Conservation (phyloP, 2,888 invertebrate genomes). For the Amphiduros pacificus region DNA sequence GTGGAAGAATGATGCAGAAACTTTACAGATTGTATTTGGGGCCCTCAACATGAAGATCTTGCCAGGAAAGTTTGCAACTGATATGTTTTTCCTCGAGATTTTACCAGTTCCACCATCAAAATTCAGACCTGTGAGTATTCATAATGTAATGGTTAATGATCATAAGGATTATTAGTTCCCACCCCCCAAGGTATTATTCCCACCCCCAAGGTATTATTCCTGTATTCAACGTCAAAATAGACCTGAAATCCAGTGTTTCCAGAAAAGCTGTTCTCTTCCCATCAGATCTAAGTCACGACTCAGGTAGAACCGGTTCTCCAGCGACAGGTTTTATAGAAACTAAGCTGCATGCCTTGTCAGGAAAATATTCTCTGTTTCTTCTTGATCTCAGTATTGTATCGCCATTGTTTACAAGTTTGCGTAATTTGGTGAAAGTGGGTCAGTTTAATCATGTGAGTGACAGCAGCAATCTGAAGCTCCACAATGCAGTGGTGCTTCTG, state of each 20-base stretch:
- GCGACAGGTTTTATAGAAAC: too few species aligned
- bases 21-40: conserved; percentile 62
- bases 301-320: too few species aligned
- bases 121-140: conserved; percentile 72
- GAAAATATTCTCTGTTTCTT: too few species aligned
- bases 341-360: too few species aligned
- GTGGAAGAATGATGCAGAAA: conserved; percentile 66
- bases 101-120: conserved; percentile 85
- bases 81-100: conserved; percentile 83
- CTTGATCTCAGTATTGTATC: too few species aligned
- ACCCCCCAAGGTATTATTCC: background rate
- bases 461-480: too few species aligned
- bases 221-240: background rate
- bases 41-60: conserved; percentile 31
- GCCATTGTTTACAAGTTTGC: too few species aligned
- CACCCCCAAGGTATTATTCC: background rate
- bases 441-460: too few species aligned
- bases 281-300: background rate
- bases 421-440: too few species aligned
- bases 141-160: background rate
- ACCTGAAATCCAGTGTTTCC: background rate
- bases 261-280: background rate
- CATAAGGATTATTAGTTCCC: background rate
- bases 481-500: too few species aligned
- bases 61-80: conserved; percentile 65